These are phyloP conservation scores for Drosophila sp. DNA, from an alignment of 1,140 invertebrate genomes.

Conservation along the genomic window DNA sequence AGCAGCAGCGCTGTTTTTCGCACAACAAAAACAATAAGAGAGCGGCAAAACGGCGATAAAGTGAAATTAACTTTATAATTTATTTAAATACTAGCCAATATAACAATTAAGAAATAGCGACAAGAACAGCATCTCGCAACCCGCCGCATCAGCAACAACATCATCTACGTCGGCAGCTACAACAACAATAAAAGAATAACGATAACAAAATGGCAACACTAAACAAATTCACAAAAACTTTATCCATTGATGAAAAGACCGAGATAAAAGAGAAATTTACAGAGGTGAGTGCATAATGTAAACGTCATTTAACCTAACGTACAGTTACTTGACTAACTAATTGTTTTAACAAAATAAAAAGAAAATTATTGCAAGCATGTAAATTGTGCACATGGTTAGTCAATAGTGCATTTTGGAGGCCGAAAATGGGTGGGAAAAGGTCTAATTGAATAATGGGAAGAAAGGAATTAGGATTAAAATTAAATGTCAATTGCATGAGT, in stretches of 20 bases:
- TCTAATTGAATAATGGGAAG: neutral
- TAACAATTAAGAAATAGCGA: conserved; percentile 31
- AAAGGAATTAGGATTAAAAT: conserved; percentile 38
- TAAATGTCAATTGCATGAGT: conserved; percentile 69
- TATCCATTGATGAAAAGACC: conserved; percentile 82
- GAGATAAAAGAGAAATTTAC: conserved; percentile 84
- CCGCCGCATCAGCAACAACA: conserved; percentile 11
- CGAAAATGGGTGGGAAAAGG: conserved; percentile 23
- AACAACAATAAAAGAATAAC: conserved; percentile 33
- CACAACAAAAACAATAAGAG: conserved; percentile 48
- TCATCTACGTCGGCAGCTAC: conserved; percentile 21
- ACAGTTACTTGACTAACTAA: too few relatives aligned
- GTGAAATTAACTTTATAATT: conserved; percentile 74
- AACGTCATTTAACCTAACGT: conserved; percentile 20
- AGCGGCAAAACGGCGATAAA: conserved; percentile 58
- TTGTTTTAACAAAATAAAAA: neutral
- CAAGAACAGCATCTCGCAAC: conserved; percentile 3
- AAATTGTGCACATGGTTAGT: conserved; percentile 33
- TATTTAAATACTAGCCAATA: conserved; percentile 73
- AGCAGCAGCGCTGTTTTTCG: conserved; percentile 50
- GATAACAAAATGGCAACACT: conserved; percentile 75
- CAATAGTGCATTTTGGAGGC: conserved; percentile 21
- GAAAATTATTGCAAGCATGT: conserved; percentile 24
- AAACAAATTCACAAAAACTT: conserved; percentile 83
- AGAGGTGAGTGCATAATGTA: conserved; percentile 70